Evolutionary conservation across 2,888 invertebrate genomes (phyloP).

Genomic region (Isoperla grammatica): DNA sequence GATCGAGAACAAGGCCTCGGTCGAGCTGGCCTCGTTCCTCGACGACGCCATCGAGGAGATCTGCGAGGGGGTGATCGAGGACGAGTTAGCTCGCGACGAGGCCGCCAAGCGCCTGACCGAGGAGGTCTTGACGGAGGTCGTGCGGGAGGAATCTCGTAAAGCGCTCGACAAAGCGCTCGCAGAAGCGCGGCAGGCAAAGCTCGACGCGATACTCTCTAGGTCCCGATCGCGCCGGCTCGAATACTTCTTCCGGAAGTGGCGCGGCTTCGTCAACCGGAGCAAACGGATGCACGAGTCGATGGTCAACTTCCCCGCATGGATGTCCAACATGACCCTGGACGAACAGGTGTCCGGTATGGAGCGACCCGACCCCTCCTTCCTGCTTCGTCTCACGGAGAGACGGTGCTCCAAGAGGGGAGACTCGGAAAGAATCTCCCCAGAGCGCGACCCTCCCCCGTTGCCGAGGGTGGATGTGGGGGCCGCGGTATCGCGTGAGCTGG

Average conservation of each 20-base stretch:
- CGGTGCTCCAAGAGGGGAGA: neutral
- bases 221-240: neutral
- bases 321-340: slow-evolving; percentile 5
- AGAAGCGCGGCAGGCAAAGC: neutral
- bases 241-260: neutral
- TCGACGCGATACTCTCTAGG: neutral
- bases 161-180: neutral
- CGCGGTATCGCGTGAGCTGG: neutral
- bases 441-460: neutral
- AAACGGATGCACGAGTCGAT: slow-evolving; percentile 1
- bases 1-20: neutral
- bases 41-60: neutral
- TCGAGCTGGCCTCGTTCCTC: neutral
- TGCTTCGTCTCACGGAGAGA: neutral
- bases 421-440: neutral
- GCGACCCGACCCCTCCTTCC: neutral
- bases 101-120: neutral
- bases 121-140: neutral
- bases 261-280: neutral
- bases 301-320: slow-evolving; percentile 9
- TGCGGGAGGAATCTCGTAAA: neutral
- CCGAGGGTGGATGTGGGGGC: neutral
- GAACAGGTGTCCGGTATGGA: neutral
- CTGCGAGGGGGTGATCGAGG: neutral
- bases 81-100: neutral